Evolutionary conservation across 1,140 invertebrate species (phyloP).

Genomic region (Pissodes strobi): DNA sequence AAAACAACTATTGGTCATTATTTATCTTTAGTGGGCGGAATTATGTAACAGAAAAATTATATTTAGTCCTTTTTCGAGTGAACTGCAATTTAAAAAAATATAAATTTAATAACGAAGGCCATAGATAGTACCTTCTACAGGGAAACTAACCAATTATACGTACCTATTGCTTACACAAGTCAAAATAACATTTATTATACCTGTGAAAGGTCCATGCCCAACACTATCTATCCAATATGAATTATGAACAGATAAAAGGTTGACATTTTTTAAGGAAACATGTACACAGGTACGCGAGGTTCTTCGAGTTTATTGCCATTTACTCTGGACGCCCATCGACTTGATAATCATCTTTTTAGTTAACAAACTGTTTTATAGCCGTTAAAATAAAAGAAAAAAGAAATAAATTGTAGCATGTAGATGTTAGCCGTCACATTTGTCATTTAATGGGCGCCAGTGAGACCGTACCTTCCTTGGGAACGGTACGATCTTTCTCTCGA

Average conservation of each 20-base stretch:
- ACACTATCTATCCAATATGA: slow-evolving; percentile 20
- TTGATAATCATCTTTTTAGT: slow-evolving; percentile 39
- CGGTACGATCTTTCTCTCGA: no score
- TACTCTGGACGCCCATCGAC: slow-evolving; percentile 22
- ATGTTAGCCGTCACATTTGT: slow-evolving; percentile 40
- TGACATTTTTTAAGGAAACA: slow-evolving; percentile 35
- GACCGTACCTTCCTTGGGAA: no score
- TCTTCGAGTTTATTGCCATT: slow-evolving; percentile 19
- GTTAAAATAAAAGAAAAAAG: slow-evolving; percentile 40
- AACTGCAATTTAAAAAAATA: no score
- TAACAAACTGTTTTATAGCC: slow-evolving; percentile 43
- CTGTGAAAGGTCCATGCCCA: background rate
- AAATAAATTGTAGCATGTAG: slow-evolving; percentile 39
- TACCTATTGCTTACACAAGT: background rate
- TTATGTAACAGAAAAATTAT: no score
- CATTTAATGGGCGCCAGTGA: slow-evolving; percentile 37
- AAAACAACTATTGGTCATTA: no score
- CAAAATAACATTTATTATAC: slow-evolving; percentile 6
- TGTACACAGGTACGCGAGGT: slow-evolving; percentile 25
- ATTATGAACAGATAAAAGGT: slow-evolving; percentile 36
- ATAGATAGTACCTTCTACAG: no score
- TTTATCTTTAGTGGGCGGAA: no score
- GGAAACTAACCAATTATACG: no score
- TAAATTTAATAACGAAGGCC: no score
- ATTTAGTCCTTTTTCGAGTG: no score